phyloP scores from a whole-genome alignment of 2,888 invertebrate genomes.

The Leptogaster cylindrica region DNA sequence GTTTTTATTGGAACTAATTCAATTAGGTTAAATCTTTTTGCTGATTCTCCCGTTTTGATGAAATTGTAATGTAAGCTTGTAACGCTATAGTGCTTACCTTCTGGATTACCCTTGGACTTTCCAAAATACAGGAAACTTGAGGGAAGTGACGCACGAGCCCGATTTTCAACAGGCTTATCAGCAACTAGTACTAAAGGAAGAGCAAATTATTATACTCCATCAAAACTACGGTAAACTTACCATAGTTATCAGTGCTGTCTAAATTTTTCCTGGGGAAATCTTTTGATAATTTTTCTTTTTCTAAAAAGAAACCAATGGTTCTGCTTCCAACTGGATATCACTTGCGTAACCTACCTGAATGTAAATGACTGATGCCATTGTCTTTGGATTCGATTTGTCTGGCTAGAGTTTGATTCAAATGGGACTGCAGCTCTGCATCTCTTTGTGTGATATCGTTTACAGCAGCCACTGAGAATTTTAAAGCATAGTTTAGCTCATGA shows the following conservation, averaged over 20 bases:
- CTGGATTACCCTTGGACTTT: constrained; percentile 12
- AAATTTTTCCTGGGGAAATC: background rate
- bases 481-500: background rate
- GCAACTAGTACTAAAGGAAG: constrained; percentile 44
- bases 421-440: constrained; percentile 50
- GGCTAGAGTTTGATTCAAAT: constrained; percentile 47
- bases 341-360: background rate
- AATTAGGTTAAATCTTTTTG: too few species aligned
- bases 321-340: background rate
- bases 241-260: background rate
- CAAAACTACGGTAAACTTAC: constrained; percentile 42
- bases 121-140: constrained; percentile 50
- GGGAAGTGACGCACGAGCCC: constrained; percentile 51
- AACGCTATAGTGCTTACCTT: constrained; percentile 32
- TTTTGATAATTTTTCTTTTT: background rate
- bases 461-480: constrained; percentile 49
- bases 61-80: too few species aligned
- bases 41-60: too few species aligned
- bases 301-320: background rate
- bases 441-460: constrained; percentile 52
- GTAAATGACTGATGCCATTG: too few species aligned
- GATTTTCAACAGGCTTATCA: constrained; percentile 51
- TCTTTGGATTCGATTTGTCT: constrained; percentile 33
- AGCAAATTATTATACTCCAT: background rate
- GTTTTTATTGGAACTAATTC: too few species aligned